These are phyloP conservation scores for Cosmopolites sordidus DNA, from an alignment of 2,888 invertebrate species.

Conservation along the genomic window DNA sequence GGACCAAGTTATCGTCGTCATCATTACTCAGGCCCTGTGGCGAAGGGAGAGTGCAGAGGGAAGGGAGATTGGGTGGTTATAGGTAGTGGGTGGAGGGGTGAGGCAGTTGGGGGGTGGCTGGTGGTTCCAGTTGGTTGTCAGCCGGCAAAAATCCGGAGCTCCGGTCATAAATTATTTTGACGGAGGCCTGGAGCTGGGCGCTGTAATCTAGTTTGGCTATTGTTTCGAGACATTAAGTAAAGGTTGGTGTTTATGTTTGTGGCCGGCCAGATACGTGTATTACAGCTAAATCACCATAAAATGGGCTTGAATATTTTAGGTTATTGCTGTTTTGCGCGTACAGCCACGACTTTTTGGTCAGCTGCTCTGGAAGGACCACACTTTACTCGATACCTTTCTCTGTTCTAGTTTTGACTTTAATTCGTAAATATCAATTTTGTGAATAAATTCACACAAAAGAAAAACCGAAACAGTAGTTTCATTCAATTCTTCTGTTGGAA, in stretches of 20 bases:
- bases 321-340: background rate
- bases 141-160: background rate
- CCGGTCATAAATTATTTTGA: conserved; percentile 48
- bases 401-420: too few species aligned
- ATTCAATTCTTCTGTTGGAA: too few species aligned
- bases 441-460: too few species aligned
- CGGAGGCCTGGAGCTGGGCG: conserved; percentile 17
- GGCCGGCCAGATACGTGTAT: conserved; percentile 22
- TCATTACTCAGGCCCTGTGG: background rate
- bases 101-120: background rate
- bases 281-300: conserved; percentile 27
- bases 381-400: too few species aligned
- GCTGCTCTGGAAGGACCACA: too few species aligned
- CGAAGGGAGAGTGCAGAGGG: background rate
- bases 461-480: too few species aligned
- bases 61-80: background rate
- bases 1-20: background rate
- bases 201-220: conserved; percentile 29
- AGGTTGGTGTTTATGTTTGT: conserved; percentile 27
- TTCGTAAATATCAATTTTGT: too few species aligned
- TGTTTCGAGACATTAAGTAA: conserved; percentile 30
- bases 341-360: too few species aligned
- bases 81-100: background rate
- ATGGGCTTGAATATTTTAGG: conserved; percentile 17
- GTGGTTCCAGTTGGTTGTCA: background rate